Evolutionary conservation across 2,888 invertebrate genomes (phyloP), one percentile per base, ranked within the genome.

Genomic region (Folsomia manolachei): DNA sequence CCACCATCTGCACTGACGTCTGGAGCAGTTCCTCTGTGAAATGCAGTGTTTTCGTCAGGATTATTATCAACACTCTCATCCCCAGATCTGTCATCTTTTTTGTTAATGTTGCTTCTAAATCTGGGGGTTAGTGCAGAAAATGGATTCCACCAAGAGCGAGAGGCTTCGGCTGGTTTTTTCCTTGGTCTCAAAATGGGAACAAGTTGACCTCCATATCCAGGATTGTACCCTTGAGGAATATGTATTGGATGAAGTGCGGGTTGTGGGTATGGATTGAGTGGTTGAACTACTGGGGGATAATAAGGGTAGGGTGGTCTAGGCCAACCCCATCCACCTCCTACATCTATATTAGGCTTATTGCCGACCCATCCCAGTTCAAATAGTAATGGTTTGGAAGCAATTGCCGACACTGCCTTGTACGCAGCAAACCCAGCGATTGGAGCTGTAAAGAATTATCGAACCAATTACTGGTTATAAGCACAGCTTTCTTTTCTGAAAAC

Each of bases 301-400:
- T 69, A 69, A 18, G 64, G 51, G 14, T 60, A 62, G 0, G 63
- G 67, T 21, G 14, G 18, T 7, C 56, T 60, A 9, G 14, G 39
- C 52, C 52, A 56, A 2, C 70, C 73, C 63, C 61, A 53, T n/a
- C 63, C 62, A 52, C 67, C 71, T 21, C 69, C 72, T n/a, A 53
- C 26, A 14, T 56, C 39, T 27, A 73, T n/a, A 11, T 73, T 63
- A 7, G 70, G 63, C 23, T 63, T 73, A 63, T 77, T 76, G n/a
- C 76, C 71, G 9, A 78, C 72, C n/a, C 77, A 72, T 14, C 79
- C 79, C 9, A 79, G 64, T 71, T 79, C 79, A 24, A 79, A 69
- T 1, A 78, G 25, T 1, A 79, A 63, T 4, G 79, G 79, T 52
- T 79, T 78, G 11, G 76, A 72, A 1, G 75, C 75, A 23, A 78